These are phyloP conservation scores for Malurus elegans DNA, from an alignment of 2,113 vertebrate genomes.

Conservation along the genomic window DNA sequence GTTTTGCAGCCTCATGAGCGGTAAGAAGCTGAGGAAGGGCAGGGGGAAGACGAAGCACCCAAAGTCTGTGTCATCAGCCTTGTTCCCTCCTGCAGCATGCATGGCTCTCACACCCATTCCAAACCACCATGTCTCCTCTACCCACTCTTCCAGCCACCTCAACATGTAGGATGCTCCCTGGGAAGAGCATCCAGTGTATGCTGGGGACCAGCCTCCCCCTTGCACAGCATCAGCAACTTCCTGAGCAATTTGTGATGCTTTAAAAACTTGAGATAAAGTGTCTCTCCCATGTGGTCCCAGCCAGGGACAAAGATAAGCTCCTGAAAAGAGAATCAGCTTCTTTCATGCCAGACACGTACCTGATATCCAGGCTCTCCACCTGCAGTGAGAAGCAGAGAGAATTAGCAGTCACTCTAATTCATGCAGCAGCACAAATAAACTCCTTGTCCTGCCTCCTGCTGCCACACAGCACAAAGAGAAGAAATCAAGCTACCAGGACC, in stretches of 20 bases:
- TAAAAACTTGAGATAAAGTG: not conserved
- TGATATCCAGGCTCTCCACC: constrained; percentile 63
- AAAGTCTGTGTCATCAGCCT: not conserved
- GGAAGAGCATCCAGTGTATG: not conserved
- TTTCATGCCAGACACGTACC: constrained; percentile 50
- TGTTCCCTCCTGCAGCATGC: not conserved
- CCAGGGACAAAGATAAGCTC: constrained; percentile 29
- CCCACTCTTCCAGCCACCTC: not conserved
- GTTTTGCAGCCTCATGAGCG: not conserved
- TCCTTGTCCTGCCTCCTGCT: not conserved
- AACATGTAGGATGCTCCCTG: fast-evolving
- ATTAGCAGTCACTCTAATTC: constrained; percentile 36
- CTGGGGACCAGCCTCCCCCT: not conserved
- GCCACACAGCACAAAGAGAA: not conserved
- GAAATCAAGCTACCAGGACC: not conserved
- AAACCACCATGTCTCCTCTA: not conserved
- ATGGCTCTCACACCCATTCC: not conserved
- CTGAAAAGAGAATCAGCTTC: not conserved
- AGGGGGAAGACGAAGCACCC: not conserved
- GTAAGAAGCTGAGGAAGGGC: not conserved
- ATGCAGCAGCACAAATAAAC: not conserved
- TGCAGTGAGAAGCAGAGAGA: constrained; percentile 59
- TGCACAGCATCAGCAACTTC: not conserved
- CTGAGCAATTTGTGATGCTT: not conserved
- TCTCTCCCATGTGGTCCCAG: not conserved